These are phyloP conservation scores for Babylonia areolata DNA, from an alignment of 1,140 invertebrate species.

Conservation along the genomic window DNA sequence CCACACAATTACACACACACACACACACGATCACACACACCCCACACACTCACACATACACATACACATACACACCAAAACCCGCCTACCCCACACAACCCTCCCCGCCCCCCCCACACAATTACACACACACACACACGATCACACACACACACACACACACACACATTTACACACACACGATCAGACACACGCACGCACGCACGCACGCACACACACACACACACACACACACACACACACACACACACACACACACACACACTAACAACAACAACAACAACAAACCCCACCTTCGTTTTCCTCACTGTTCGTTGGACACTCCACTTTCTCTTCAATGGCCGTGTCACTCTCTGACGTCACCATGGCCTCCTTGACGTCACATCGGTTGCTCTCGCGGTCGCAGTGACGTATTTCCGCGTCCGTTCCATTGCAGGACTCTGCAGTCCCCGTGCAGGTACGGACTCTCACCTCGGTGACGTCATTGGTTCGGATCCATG, in stretches of 20 bases:
- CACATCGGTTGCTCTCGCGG: slow-evolving; percentile 29
- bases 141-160: neutral
- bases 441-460: slow-evolving; percentile 18
- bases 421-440: slow-evolving; percentile 22
- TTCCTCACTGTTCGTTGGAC: neutral
- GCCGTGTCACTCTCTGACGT: slow-evolving; percentile 13
- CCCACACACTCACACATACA: neutral
- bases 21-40: neutral
- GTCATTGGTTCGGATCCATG: slow-evolving; percentile 26
- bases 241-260: slow-evolving; percentile 17
- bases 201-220: slow-evolving; percentile 1
- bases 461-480: slow-evolving; percentile 34
- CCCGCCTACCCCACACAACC: too few relatives aligned
- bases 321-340: neutral
- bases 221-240: slow-evolving; percentile 25
- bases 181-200: neutral
- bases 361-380: slow-evolving; percentile 22
- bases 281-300: neutral
- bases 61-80: neutral
- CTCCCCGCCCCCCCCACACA: neutral
- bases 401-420: slow-evolving; percentile 30
- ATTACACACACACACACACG: neutral
- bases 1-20: neutral
- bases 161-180: neutral
- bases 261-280: neutral